phyloP scores from a whole-genome alignment of 2,113 vertebrate species.

The Heptranchias perlo region DNA sequence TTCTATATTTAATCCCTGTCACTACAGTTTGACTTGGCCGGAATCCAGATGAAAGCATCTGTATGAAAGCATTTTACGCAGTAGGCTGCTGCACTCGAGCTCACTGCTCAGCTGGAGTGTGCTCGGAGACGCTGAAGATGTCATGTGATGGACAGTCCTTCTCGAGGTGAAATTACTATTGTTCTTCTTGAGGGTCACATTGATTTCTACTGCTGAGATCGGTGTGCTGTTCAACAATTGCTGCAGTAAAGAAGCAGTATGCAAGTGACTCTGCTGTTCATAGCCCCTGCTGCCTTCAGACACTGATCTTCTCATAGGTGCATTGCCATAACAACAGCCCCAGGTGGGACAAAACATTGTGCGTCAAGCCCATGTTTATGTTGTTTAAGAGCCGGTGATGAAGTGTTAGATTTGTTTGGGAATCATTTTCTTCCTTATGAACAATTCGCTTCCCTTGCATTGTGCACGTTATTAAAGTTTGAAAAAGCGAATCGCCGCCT shows the following conservation, averaged over 20 bases:
- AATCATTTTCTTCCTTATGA: not conserved
- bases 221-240: not conserved
- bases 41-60: slow-evolving; percentile 37
- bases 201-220: slow-evolving; percentile 24
- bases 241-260: slow-evolving; percentile 40
- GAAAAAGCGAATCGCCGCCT: not conserved
- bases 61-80: slow-evolving; percentile 35
- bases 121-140: slow-evolving; percentile 4
- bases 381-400: slow-evolving; percentile 46
- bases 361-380: slow-evolving; percentile 56
- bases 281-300: slow-evolving; percentile 48
- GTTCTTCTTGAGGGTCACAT: slow-evolving; percentile 36
- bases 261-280: slow-evolving; percentile 44
- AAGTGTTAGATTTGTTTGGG: not conserved
- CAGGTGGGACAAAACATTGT: slow-evolving; percentile 47
- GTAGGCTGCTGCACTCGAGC: slow-evolving; percentile 26
- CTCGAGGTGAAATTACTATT: slow-evolving; percentile 33
- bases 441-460: not conserved
- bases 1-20: slow-evolving; percentile 36
- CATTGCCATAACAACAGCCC: slow-evolving; percentile 62
- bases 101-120: slow-evolving; percentile 17
- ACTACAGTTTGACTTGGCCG: slow-evolving; percentile 34
- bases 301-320: slow-evolving; percentile 51
- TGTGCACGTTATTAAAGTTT: not conserved
- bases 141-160: slow-evolving; percentile 37